Evolutionary conservation across 2,888 invertebrate genomes (phyloP).

Genomic region (Eilema sororculum): DNA sequence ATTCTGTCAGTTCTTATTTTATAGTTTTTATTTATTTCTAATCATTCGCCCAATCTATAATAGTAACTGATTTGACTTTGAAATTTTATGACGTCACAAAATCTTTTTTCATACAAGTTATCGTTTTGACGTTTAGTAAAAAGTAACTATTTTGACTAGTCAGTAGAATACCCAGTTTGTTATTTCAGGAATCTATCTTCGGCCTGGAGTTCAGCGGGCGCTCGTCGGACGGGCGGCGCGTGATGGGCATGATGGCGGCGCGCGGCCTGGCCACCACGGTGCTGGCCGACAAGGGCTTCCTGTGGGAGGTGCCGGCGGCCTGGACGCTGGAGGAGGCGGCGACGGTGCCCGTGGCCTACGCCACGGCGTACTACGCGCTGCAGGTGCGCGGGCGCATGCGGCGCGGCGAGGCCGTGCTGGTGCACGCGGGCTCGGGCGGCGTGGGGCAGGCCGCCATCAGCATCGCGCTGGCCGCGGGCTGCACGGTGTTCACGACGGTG

Average conservation of each 20-base stretch:
- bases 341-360: conserved; percentile 97
- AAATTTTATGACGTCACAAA: too few relatives aligned
- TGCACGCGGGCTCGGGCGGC: conserved; percentile 98
- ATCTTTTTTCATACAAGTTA: too few relatives aligned
- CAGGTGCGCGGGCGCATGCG: conserved; percentile 94
- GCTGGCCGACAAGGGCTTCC: conserved; percentile 93
- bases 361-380: conserved; percentile 97
- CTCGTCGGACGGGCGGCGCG: conserved; percentile 90
- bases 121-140: too few relatives aligned
- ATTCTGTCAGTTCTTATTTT: too few relatives aligned
- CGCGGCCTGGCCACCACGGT: conserved; percentile 96
- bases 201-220: conserved; percentile 98
- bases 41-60: too few relatives aligned
- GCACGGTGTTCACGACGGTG: conserved; percentile 97
- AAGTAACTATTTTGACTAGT: too few relatives aligned
- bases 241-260: conserved; percentile 97
- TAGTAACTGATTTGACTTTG: too few relatives aligned
- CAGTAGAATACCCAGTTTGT: too few relatives aligned
- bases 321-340: conserved; percentile 97
- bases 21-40: too few relatives aligned
- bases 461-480: conserved; percentile 95
- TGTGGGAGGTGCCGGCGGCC: conserved; percentile 95
- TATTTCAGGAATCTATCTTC: conserved; percentile 94
- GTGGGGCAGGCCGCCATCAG: conserved; percentile 99
- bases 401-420: conserved; percentile 94